Conservation (phyloP, 2,113 vertebrate genomes). For the Proteles cristata region DNA sequence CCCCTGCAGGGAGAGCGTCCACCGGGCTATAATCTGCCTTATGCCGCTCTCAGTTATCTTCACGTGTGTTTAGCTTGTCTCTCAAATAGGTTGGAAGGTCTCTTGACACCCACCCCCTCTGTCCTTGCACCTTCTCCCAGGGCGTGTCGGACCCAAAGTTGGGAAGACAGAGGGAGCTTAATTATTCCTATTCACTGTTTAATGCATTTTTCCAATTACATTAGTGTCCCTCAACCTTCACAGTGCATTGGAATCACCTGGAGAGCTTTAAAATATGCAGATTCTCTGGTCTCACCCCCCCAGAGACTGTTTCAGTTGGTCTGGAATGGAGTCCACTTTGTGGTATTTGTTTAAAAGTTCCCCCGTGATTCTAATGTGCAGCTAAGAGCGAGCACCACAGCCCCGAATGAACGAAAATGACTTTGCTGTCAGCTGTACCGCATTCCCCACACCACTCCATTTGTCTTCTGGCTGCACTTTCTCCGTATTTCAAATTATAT, state of each 20-base stretch:
- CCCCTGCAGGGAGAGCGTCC: not conserved
- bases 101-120: not conserved
- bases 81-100: not conserved
- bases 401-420: fast-evolving
- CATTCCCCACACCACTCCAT: not conserved
- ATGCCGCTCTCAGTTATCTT: not conserved
- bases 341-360: not conserved
- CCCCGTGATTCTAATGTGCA: not conserved
- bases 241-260: not conserved
- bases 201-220: not conserved
- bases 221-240: not conserved
- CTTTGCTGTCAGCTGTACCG: not conserved
- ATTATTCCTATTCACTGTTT: not conserved
- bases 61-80: not conserved
- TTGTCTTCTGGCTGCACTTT: not conserved
- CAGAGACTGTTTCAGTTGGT: not conserved
- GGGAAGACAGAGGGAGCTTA: not conserved
- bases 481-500: not conserved
- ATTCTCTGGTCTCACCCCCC: not conserved
- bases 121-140: not conserved
- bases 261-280: not conserved
- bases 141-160: not conserved
- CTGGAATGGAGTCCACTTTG: not conserved
- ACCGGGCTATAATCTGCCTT: not conserved
- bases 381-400: not conserved